Percentiles rank a stretch among this genome's conserved stretches.
Evolutionary conservation across 1,140 invertebrate species (phyloP).

Genomic region (Polypedilum pembai): DNA sequence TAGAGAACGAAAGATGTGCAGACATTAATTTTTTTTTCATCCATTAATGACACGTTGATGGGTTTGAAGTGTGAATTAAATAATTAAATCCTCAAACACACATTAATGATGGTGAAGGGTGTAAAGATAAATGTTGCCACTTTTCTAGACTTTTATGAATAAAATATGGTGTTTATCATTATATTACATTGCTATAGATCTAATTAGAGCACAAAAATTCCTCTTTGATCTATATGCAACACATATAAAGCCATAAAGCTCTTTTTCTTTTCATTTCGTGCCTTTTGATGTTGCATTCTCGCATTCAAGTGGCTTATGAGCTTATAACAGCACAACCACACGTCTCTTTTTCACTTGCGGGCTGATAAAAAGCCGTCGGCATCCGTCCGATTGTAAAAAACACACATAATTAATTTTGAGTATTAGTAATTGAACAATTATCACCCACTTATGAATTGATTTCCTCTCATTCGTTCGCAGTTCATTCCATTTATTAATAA

Average conservation of each 20-base stretch:
- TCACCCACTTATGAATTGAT: slow-evolving; percentile 12
- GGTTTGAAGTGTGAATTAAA: not conserved
- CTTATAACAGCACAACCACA: not conserved
- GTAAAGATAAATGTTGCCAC: slow-evolving; percentile 11
- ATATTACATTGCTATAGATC: not conserved
- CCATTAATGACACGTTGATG: too few species aligned
- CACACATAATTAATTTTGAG: slow-evolving; percentile 23
- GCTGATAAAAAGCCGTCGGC: slow-evolving; percentile 16
- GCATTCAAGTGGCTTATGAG: slow-evolving; percentile 11
- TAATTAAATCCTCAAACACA: not conserved
- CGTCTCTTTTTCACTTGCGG: not conserved
- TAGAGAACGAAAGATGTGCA: not conserved
- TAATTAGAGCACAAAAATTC: slow-evolving; percentile 4
- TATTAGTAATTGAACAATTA: slow-evolving; percentile 24
- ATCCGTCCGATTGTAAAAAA: not conserved
- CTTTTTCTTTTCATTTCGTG: not conserved
- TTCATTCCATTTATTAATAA: not conserved
- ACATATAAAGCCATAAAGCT: not conserved
- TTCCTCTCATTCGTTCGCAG: not conserved
- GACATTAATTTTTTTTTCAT: too few species aligned
- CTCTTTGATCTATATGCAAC: not conserved
- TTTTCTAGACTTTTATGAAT: not conserved
- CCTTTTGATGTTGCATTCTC: slow-evolving; percentile 1
- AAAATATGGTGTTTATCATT: slow-evolving; percentile 1
- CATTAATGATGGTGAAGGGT: not conserved